Evolutionary conservation across 2,888 invertebrate species (phyloP).

Genomic region (Oxyteleia sp.): DNA sequence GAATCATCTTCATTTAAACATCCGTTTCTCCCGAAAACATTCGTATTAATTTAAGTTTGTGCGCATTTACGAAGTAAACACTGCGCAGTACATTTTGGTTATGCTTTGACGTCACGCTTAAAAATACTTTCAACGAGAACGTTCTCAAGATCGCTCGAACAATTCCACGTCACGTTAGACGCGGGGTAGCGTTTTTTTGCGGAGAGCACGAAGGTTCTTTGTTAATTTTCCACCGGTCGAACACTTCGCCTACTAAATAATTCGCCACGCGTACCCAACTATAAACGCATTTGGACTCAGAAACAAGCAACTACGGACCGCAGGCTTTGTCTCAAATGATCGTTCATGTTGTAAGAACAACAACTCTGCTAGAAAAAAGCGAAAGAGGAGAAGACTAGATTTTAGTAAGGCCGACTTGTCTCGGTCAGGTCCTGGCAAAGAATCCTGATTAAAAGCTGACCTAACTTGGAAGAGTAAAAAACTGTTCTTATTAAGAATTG

Average conservation of each 20-base stretch:
- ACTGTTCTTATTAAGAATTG: too few species aligned
- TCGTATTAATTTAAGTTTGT: too few species aligned
- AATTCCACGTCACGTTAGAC: neutral
- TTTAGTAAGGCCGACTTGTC: too few species aligned
- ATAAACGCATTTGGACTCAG: conserved; percentile 53
- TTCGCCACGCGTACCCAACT: conserved; percentile 49
- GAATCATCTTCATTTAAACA: too few species aligned
- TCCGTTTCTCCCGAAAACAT: too few species aligned
- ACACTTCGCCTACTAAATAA: conserved; percentile 43
- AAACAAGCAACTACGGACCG: conserved; percentile 26
- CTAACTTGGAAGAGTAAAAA: too few species aligned
- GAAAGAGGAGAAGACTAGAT: too few species aligned
- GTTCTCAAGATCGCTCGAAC: neutral
- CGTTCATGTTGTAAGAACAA: conserved; percentile 24
- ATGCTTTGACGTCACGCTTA: conserved; percentile 18
- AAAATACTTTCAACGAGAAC: conserved; percentile 5
- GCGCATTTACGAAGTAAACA: too few species aligned
- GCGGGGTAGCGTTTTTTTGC: conserved; percentile 35
- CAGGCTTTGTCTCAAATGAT: conserved; percentile 21
- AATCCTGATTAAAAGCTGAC: too few species aligned
- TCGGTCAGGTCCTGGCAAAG: too few species aligned
- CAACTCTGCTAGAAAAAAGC: too few species aligned
- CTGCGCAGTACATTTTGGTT: too few species aligned
- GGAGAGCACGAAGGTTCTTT: conserved; percentile 29
- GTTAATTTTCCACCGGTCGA: conserved; percentile 48